Evolutionary conservation across 1,140 invertebrate species (phyloP).

Genomic region (Heterodera schachtii): DNA sequence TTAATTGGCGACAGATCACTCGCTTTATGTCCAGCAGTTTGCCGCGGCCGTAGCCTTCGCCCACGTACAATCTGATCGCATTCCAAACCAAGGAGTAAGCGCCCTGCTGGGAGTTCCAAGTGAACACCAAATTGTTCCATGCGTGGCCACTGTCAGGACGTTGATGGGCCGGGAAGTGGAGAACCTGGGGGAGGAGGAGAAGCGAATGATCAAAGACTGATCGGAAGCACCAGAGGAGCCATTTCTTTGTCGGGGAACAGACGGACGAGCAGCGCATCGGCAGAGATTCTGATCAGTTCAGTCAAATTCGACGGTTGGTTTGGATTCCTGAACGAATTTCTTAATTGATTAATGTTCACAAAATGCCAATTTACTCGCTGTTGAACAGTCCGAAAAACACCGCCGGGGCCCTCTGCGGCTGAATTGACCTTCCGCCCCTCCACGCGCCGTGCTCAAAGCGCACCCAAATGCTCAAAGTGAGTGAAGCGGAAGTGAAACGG

Average conservation of each 20-base stretch:
- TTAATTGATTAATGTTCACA: not conserved
- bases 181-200: conserved; percentile 12
- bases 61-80: conserved; percentile 57
- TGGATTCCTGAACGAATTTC: conserved; percentile 56
- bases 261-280: conserved; percentile 83
- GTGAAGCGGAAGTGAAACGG: conserved; percentile 75
- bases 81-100: conserved; percentile 69
- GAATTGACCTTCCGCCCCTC: conserved; percentile 71
- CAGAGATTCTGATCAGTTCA: conserved; percentile 83
- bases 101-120: conserved; percentile 80
- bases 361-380: conserved; percentile 52
- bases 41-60: conserved; percentile 70
- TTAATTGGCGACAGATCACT: conserved; percentile 35
- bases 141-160: conserved; percentile 86
- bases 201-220: not conserved
- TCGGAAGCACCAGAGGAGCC: conserved; percentile 71
- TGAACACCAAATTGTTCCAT: conserved; percentile 91
- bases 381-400: conserved; percentile 83
- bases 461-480: conserved; percentile 92
- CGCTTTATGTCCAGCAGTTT: conserved; percentile 81
- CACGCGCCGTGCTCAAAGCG: conserved; percentile 79
- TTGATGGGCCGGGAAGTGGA: conserved; percentile 80
- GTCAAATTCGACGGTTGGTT: conserved; percentile 79
- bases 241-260: conserved; percentile 81
- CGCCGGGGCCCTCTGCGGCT: not conserved